Percentiles rank a stretch among this genome's conserved stretches.
Conservation (phyloP, 2,888 invertebrate species). For the Vesta saturnalis region DNA sequence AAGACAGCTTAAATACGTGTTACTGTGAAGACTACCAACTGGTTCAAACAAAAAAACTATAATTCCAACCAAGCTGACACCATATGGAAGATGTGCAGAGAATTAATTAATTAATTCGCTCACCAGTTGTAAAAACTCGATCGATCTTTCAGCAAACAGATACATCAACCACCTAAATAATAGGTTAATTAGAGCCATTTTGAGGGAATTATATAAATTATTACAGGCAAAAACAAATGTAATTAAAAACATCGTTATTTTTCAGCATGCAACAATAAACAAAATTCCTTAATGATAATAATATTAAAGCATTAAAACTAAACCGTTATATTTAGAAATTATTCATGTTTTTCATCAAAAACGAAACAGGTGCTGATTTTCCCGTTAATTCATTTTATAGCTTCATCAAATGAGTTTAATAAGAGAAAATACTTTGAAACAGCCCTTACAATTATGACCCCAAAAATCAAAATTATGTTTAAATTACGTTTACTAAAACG, state of each 20-base stretch:
- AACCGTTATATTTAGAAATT: slow-evolving; percentile 12
- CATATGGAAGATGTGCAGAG: slow-evolving; percentile 37
- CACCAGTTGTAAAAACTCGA: slow-evolving; percentile 32
- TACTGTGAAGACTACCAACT: slow-evolving; percentile 55
- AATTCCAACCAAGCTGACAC: slow-evolving; percentile 29
- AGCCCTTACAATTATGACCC: background rate
- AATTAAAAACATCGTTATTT: background rate
- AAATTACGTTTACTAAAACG: background rate
- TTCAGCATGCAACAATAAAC: slow-evolving; percentile 9
- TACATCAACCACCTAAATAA: background rate
- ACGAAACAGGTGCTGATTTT: slow-evolving; percentile 4
- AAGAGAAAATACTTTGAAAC: background rate
- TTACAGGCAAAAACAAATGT: background rate
- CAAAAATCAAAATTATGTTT: slow-evolving; percentile 7
- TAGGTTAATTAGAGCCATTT: background rate
- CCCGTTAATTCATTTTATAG: background rate
- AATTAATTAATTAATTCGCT: slow-evolving; percentile 51
- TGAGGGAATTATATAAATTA: background rate
- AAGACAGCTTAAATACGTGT: slow-evolving; percentile 56
- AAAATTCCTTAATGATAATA: background rate
- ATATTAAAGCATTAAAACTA: slow-evolving; percentile 2
- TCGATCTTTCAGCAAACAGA: slow-evolving; percentile 24
- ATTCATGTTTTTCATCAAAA: slow-evolving; percentile 12
- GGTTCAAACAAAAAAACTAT: slow-evolving; percentile 45
- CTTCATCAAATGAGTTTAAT: slow-evolving; percentile 3